These are phyloP conservation scores for Ictidomys tridecemlineatus DNA, from an alignment of 2,113 vertebrate genomes.

Conservation along the genomic window DNA sequence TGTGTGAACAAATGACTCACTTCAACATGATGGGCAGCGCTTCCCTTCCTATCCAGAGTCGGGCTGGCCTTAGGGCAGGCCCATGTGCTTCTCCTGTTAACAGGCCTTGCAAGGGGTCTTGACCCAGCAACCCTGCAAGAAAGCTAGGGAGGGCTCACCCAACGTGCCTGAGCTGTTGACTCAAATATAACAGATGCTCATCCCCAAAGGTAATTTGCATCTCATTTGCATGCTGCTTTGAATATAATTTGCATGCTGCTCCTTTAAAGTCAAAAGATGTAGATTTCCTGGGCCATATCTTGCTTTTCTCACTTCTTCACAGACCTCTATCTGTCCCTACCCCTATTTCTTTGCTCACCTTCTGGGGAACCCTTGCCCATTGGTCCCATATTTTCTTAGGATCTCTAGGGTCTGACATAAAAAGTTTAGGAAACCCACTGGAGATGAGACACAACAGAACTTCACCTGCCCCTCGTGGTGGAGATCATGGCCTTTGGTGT, in stretches of 20 bases:
- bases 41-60: neutral
- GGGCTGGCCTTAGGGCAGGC: neutral
- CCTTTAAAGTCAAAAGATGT: slow-evolving; percentile 77
- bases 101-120: neutral
- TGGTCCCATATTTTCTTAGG: neutral
- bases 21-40: neutral
- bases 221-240: slow-evolving; percentile 68
- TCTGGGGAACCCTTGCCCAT: neutral
- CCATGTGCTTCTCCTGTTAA: neutral
- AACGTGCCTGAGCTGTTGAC: slow-evolving; percentile 76
- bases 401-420: neutral
- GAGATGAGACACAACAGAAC: neutral
- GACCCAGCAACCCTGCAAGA: slow-evolving; percentile 54
- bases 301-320: neutral
- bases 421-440: neutral
- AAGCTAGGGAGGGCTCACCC: slow-evolving; percentile 62
- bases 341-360: neutral
- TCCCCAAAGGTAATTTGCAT: slow-evolving; percentile 64
- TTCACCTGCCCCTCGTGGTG: neutral
- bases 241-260: slow-evolving; percentile 79
- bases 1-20: neutral
- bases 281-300: neutral
- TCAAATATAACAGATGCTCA: slow-evolving; percentile 82
- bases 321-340: neutral
- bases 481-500: neutral